Base-by-base conservation (phyloP, 2,888 invertebrate genomes). In the Meloe dianella region DNA sequence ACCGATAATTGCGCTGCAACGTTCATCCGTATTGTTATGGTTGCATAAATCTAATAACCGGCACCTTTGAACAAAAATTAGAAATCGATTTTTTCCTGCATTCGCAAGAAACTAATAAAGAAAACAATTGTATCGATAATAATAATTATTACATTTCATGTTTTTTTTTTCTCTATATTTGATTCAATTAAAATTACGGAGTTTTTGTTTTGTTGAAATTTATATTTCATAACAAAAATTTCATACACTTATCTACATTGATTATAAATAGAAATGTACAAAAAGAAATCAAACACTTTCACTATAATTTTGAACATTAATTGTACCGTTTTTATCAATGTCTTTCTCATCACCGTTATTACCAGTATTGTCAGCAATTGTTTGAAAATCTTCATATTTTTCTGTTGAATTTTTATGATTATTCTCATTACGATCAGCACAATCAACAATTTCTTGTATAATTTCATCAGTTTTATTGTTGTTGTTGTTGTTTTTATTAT, bases 201-300 rank as follows among this genome's bases (percentile, higher is more conserved):
- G 5, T 38, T 38, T 47, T 17, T 17, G 2, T 47, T 32, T 29
- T 35, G 4, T 58, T 58, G 17, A 58, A 32, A 35, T 30, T 58
- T 17, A 20, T 30, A 58, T 14, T 58, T 14, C n/a, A 61, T 30
- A 30, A 24, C 54, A 27, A 61, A 60, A 12, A 57, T 56, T 56
- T 24, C 4, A 38, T 67, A 67, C 67, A 61, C 61, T 27, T 67
- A 67, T 61, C 41, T 67, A 61, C 61, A 67, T 64, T 67, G 54
- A 54, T 24, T 59, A 62, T 63, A 63, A 63, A 58, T 64, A 61
- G 58, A 65, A 67, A 67, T 67, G 58, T 64, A 64, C 64, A 67
- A 20, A 20, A n/a, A n/a, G n/a, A 8, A 47, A 67, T 67, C 67
- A 67, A 67, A 67, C 58, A 67, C 67, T 61, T 30, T 67, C 67